Conservation (phyloP, 2,797 vertebrate genomes). For the Myotis myotis region DNA sequence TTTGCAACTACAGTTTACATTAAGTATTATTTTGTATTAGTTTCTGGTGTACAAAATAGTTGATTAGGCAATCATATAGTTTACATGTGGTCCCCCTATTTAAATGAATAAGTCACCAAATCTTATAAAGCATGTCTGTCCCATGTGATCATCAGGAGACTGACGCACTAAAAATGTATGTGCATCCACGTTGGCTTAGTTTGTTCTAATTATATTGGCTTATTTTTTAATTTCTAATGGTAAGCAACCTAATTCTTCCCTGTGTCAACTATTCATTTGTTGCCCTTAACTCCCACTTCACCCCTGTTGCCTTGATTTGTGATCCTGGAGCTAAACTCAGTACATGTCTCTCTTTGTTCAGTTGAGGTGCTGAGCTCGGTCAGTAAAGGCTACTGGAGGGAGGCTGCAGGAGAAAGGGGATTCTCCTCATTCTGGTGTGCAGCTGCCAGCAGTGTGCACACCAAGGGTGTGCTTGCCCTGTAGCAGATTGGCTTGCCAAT, state of each 20-base stretch:
- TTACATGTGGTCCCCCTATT: neutral
- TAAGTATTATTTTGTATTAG: neutral
- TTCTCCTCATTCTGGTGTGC: fast-evolving
- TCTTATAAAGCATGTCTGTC: neutral
- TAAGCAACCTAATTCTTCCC: neutral
- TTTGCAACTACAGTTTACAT: neutral
- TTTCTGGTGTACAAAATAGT: neutral
- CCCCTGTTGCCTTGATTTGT: neutral
- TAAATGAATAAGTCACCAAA: neutral
- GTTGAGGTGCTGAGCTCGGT: neutral
- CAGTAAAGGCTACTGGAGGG: neutral
- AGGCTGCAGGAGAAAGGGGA: neutral
- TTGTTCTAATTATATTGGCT: neutral
- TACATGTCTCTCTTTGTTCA: neutral
- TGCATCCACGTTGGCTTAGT: neutral
- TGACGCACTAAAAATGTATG: neutral
- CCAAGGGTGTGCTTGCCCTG: neutral
- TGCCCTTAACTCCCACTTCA: neutral
- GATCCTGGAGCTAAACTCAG: neutral
- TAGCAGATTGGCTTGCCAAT: fast-evolving
- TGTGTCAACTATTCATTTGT: neutral
- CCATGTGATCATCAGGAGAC: neutral
- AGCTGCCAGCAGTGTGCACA: fast-evolving
- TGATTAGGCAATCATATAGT: neutral
- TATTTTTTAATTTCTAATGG: neutral